A percentile compares a stretch with the other conserved stretches of the same genome.
Evolutionary conservation across 2,888 invertebrate genomes (phyloP).

Genomic region (Cyaniris semiargus): DNA sequence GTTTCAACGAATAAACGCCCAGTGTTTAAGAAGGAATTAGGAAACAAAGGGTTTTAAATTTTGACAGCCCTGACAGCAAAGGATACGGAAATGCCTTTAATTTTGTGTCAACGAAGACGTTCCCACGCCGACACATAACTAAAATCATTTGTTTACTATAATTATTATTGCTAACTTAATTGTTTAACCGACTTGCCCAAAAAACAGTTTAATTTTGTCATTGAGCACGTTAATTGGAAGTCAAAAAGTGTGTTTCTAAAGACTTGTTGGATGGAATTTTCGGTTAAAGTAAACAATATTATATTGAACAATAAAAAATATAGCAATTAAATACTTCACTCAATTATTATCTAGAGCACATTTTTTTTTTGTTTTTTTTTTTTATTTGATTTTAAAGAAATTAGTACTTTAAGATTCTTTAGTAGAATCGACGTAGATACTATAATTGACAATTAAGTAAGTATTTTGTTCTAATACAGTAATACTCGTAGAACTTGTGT

Average conservation of each 20-base stretch:
- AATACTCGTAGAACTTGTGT: neutral
- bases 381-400: too few relatives aligned
- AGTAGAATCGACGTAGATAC: too few relatives aligned
- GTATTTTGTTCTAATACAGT: neutral
- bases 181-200: neutral
- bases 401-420: too few relatives aligned
- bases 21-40: too few relatives aligned
- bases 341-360: too few relatives aligned
- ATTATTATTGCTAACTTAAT: neutral
- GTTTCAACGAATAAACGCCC: too few relatives aligned
- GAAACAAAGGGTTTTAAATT: too few relatives aligned
- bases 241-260: neutral
- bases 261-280: neutral
- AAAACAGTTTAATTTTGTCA: neutral
- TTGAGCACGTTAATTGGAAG: neutral
- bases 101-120: constrained; percentile 4
- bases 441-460: too few relatives aligned
- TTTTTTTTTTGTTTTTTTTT: too few relatives aligned
- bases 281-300: neutral
- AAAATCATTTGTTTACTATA: neutral
- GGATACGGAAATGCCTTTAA: constrained; percentile 1
- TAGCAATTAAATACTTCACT: too few relatives aligned
- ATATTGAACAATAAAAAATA: too few relatives aligned
- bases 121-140: neutral
- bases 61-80: neutral